Evolutionary conservation across 2,888 invertebrate species (phyloP).

Genomic region (Pheosia gnoma): DNA sequence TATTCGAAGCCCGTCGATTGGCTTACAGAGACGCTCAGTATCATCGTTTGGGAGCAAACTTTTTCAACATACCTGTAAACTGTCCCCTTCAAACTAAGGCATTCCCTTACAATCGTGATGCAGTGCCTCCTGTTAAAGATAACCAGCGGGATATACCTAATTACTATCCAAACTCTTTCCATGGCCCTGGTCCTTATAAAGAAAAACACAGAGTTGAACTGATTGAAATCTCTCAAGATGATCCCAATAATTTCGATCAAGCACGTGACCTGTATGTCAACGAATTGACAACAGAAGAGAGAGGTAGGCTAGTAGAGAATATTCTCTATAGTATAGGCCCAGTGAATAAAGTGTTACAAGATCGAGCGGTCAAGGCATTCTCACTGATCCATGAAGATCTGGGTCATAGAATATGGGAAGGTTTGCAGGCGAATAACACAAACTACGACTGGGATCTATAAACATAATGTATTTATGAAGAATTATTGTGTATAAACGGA

Average conservation of each 20-base stretch:
- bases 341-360: conserved; percentile 86
- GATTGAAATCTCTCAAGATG: conserved; percentile 85
- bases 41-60: conserved; percentile 93
- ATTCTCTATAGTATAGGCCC: conserved; percentile 88
- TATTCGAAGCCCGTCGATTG: conserved; percentile 92
- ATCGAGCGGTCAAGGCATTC: conserved; percentile 89
- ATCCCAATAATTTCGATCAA: conserved; percentile 94
- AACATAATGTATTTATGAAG: neutral
- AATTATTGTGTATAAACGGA: neutral
- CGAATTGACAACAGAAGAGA: conserved; percentile 88
- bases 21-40: conserved; percentile 93
- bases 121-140: conserved; percentile 86
- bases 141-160: conserved; percentile 94
- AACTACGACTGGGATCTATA: conserved; percentile 2
- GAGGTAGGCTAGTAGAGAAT: conserved; percentile 89
- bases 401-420: conserved; percentile 77
- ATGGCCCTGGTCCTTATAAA: conserved; percentile 88
- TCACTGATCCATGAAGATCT: conserved; percentile 89
- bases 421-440: conserved; percentile 41
- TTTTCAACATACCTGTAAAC: conserved; percentile 94
- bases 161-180: conserved; percentile 96
- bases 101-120: conserved; percentile 93
- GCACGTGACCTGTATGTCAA: conserved; percentile 89
- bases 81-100: conserved; percentile 88
- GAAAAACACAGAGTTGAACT: conserved; percentile 80